Evolutionary conservation across 1,140 invertebrate genomes (phyloP), one percentile per base, ranked within the genome.

Genomic region (Maniola jurtina): DNA sequence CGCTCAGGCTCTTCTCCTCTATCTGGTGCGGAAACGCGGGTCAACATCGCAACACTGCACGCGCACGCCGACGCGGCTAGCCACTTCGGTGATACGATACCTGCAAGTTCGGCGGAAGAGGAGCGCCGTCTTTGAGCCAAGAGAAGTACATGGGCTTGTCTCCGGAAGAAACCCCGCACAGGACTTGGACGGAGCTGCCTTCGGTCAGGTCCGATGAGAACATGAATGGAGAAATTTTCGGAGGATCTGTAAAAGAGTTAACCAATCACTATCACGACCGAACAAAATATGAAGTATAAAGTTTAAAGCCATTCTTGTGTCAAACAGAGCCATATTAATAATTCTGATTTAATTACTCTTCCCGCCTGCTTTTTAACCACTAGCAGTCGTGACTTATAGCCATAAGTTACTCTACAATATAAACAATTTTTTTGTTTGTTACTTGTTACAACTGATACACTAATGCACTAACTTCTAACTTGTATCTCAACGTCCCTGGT

Each of bases 191-290:
- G 34, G 97, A 92, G 78, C 96, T 96, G 35, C 96, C 97, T 91
- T 97, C 96, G 81, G 96, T 94, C 50, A 96, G 91, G 76, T 95
- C 95, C 60, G 94, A 92, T 0, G 96, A 96, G 80, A 98, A 97
- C 80, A 94, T 93, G 84, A 97, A 95, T 52, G 95, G 94, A 66
- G 95, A 94, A 81, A 97, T 94, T 68, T 96, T 93, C 9, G 96
- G 96, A 6, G 95, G 94, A 81, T 89, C 90, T 91, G 74, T 5
- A 48, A 61, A 47, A 11, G 38, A 38, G 38, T 48, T 42, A n/a
- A 47, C 45, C 45, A 11, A 47, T 36, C 6, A 38, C 7, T 38
- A 9, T 38, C 4, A 25, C 16, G 1, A 25, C 25, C 25, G n/a
- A n/a, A n/a, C n/a, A n/a, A n/a, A n/a, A n/a, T n/a, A n/a, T n/a